Conservation (phyloP, 2,113 vertebrate species). For the Melanocharis versteri region DNA sequence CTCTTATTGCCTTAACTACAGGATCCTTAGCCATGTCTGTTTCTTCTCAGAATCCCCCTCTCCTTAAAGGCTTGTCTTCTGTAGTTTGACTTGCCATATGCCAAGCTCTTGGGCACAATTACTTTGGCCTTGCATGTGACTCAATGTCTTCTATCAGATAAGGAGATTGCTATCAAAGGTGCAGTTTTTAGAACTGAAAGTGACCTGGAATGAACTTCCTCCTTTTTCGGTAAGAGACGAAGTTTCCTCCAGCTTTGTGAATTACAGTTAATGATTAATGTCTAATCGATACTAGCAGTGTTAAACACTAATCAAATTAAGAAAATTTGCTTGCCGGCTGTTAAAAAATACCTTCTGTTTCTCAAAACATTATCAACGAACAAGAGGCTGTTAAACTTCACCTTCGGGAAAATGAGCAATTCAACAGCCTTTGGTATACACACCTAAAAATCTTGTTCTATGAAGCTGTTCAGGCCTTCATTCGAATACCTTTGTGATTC, state of each 20-base stretch:
- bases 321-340: not conserved
- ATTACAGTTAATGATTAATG: not conserved
- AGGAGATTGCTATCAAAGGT: not conserved
- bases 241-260: not conserved
- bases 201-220: not conserved
- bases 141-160: not conserved
- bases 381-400: not conserved
- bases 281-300: not conserved
- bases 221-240: not conserved
- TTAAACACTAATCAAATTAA: not conserved
- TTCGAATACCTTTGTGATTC: accelerated
- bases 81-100: not conserved
- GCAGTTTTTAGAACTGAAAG: not conserved
- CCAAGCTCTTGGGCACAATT: not conserved
- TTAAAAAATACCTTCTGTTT: not conserved
- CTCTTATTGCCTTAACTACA: not conserved
- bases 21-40: not conserved
- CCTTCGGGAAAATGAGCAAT: not conserved
- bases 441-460: not conserved
- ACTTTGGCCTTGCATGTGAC: not conserved
- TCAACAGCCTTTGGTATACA: accelerated
- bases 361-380: not conserved
- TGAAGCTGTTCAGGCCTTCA: accelerated
- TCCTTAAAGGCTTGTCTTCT: not conserved
- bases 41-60: not conserved